Percentiles rank a stretch among this genome's conserved stretches.
Evolutionary conservation across 2,797 vertebrate genomes (phyloP).

Genomic region (Argya squamiceps): DNA sequence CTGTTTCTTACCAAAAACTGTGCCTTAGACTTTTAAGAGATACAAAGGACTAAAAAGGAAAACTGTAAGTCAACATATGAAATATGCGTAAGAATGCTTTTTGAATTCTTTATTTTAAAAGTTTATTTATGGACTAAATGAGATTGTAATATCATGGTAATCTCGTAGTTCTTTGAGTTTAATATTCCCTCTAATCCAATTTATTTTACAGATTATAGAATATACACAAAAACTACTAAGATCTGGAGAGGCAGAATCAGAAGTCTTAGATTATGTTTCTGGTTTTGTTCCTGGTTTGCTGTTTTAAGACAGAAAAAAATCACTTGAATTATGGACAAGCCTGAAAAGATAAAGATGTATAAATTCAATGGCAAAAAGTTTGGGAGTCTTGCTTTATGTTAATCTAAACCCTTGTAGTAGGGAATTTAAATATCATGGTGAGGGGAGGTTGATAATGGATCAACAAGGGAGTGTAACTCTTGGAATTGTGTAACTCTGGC

Average conservation of each 20-base stretch:
- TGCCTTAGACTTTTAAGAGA: neutral
- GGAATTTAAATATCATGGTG: neutral
- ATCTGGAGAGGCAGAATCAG: neutral
- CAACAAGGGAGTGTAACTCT: neutral
- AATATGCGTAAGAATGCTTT: neutral
- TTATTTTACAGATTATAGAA: neutral
- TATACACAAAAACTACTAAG: neutral
- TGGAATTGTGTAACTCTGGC: neutral
- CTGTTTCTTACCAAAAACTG: neutral
- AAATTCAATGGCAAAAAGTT: neutral
- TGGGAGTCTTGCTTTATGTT: neutral
- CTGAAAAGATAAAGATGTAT: neutral
- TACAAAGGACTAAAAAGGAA: neutral
- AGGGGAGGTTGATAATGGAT: neutral
- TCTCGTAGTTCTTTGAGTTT: neutral
- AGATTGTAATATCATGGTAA: neutral
- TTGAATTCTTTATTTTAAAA: neutral
- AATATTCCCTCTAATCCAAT: neutral
- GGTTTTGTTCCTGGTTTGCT: neutral
- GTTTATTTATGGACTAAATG: neutral
- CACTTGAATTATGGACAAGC: neutral
- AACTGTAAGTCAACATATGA: neutral
- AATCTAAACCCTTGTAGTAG: neutral
- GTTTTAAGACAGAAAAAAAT: neutral
- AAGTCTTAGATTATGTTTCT: neutral